Conservation (phyloP, 2,797 vertebrate genomes). For the Tenualosa thibaudeaui region DNA sequence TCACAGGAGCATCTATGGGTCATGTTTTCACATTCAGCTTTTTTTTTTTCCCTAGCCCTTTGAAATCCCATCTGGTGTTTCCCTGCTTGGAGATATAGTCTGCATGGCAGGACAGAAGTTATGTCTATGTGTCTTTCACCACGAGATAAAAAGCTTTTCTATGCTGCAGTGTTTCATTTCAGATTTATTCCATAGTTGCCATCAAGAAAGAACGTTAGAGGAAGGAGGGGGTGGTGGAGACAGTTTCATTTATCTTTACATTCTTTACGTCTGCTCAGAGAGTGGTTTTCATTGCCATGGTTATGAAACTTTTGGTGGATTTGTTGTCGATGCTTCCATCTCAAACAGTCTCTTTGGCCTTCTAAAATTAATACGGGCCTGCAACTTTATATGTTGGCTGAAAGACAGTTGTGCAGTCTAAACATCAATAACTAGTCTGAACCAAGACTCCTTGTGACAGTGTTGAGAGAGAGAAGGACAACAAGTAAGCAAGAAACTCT, state of each 20-base stretch:
- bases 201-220: not conserved
- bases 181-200: not conserved
- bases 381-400: not conserved
- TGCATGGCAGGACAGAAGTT: not conserved
- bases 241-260: not conserved
- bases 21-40: not conserved
- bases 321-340: not conserved
- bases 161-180: not conserved
- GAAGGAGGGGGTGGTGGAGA: no score
- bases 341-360: not conserved
- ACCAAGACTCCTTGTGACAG: not conserved
- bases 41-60: not conserved
- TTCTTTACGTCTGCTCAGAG: slow-evolving; percentile 16
- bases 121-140: not conserved
- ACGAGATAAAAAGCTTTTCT: not conserved
- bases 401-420: slow-evolving; percentile 26
- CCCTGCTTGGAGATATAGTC: not conserved
- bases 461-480: slow-evolving; percentile 18
- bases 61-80: not conserved
- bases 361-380: not conserved
- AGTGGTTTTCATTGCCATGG: slow-evolving; percentile 20
- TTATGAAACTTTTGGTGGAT: not conserved
- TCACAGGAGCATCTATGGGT: not conserved
- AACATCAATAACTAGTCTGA: slow-evolving; percentile 45
- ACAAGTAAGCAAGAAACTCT: not conserved